phyloP scores from a whole-genome alignment of 2,113 vertebrate genomes.

The Synchiropus splendidus region DNA sequence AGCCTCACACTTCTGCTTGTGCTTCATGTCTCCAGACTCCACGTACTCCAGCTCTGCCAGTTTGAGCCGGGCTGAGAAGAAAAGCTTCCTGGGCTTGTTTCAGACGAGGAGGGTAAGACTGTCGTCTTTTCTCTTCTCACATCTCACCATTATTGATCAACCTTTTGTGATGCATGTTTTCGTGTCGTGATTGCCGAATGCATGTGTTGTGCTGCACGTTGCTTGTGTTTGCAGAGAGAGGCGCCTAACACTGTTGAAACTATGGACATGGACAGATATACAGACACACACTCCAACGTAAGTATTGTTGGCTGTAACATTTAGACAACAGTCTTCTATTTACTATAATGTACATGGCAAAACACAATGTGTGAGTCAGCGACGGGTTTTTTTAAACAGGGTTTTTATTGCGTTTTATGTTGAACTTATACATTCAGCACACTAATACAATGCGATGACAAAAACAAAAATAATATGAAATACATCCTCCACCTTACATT shows the following conservation, averaged over 20 bases:
- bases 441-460: no score
- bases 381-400: no score
- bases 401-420: no score
- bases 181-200: conserved; percentile 2
- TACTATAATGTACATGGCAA: no score
- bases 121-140: no score
- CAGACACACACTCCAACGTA: conserved; percentile 48
- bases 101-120: conserved; percentile 74
- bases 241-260: conserved; percentile 50
- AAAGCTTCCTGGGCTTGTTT: conserved; percentile 80
- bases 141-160: conserved; percentile 16
- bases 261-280: conserved; percentile 46
- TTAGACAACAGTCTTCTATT: not conserved
- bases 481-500: no score
- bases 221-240: conserved; percentile 60
- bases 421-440: no score
- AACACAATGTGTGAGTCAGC: no score
- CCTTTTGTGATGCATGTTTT: conserved; percentile 4
- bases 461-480: no score
- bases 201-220: conserved; percentile 43
- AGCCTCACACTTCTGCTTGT: no score
- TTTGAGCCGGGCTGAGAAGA: conserved; percentile 71
- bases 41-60: conserved; percentile 62
- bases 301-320: conserved; percentile 57
- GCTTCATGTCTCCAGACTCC: conserved; percentile 61